Evolutionary conservation across 2,888 invertebrate species (phyloP).

Genomic region (Luperina testacea): DNA sequence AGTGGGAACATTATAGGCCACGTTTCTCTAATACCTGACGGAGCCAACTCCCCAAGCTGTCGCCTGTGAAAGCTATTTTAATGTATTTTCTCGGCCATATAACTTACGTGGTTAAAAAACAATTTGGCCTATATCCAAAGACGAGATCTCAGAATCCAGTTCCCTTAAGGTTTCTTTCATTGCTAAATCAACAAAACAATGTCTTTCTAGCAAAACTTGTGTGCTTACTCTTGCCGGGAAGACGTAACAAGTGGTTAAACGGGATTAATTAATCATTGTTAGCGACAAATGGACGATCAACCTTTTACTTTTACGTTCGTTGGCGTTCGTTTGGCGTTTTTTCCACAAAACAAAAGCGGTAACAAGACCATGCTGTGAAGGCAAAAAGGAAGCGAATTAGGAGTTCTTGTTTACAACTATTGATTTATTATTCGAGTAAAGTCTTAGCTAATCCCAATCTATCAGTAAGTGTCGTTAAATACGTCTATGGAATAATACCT

Average conservation of each 20-base stretch:
- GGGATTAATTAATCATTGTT: conserved; percentile 38
- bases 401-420: not conserved
- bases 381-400: not conserved
- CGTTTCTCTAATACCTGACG: not conserved
- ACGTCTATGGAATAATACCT: too few species aligned
- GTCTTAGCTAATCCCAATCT: too few species aligned
- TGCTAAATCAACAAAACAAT: conserved; percentile 27
- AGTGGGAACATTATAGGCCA: not conserved
- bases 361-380: not conserved
- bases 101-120: not conserved
- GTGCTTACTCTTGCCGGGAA: not conserved
- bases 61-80: too few species aligned
- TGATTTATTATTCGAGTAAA: not conserved
- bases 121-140: conserved; percentile 16
- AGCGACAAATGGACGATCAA: conserved; percentile 18
- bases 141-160: not conserved
- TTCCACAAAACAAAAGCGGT: not conserved
- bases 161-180: not conserved
- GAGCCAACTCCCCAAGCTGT: too few species aligned
- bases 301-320: conserved; percentile 9
- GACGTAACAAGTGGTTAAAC: conserved; percentile 11
- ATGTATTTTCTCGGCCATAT: not conserved
- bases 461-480: too few species aligned
- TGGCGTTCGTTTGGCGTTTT: too few species aligned
- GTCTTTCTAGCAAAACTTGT: conserved; percentile 12